A percentile compares a stretch with the other conserved stretches of the same genome.
Evolutionary conservation across 2,888 invertebrate genomes (phyloP).

Genomic region (Drosophila paranaensis): DNA sequence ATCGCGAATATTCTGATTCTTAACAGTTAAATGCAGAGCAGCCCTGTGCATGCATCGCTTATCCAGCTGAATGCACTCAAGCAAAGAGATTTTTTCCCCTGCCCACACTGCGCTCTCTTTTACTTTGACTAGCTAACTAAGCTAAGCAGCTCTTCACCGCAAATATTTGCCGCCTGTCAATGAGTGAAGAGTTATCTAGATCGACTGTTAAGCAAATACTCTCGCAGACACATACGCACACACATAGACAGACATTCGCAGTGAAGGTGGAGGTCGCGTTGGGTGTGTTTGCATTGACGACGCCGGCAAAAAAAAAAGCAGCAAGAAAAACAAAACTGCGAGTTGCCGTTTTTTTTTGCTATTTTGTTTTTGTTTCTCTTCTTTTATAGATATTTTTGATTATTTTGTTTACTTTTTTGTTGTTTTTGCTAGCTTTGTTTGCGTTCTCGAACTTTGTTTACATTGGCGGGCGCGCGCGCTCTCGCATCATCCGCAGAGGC

Average conservation of each 20-base stretch:
- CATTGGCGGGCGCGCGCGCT: conserved; percentile 55
- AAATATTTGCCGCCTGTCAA: conserved; percentile 21
- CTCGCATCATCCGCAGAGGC: conserved; percentile 29
- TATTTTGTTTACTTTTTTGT: conserved; percentile 19
- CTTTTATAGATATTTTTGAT: conserved; percentile 8
- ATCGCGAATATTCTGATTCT: background rate
- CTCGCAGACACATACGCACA: conserved; percentile 31
- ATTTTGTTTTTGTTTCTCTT: conserved; percentile 5
- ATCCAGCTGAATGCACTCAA: background rate
- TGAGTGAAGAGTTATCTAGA: conserved; percentile 36
- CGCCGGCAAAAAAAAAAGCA: conserved; percentile 31
- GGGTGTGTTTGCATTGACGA: conserved; percentile 53
- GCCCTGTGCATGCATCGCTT: no score
- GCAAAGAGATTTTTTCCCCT: conserved; percentile 2
- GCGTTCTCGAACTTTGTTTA: conserved; percentile 47
- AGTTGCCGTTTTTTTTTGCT: background rate
- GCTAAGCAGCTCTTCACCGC: conserved; percentile 13
- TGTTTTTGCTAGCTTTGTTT: conserved; percentile 34
- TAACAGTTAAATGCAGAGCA: background rate
- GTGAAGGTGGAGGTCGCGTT: conserved; percentile 52
- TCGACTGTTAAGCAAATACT: conserved; percentile 29
- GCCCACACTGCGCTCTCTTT: background rate
- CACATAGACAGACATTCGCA: conserved; percentile 7
- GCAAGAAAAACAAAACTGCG: conserved; percentile 17
- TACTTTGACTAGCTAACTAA: conserved; percentile 5